Base-by-base conservation (phyloP, 2,113 vertebrate species). In the Siniperca chuatsi region DNA sequence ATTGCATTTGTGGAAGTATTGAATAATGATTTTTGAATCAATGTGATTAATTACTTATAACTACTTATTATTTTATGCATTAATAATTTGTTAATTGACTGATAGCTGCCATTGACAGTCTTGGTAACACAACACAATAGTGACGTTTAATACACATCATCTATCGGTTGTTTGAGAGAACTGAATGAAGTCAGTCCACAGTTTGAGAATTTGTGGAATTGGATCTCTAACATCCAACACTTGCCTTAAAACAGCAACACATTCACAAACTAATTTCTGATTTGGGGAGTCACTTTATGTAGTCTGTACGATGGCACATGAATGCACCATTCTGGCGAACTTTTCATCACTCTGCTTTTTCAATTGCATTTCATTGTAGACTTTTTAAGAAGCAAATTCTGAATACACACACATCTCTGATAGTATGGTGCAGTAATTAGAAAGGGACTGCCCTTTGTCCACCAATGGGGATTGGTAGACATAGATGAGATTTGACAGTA, bases 381-480 rank as follows among this genome's bases (percentile, higher is more conserved):
- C 29, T 21, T 52, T 82, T 4, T 1, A 52, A 25, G 21, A 60
- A 81, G 21, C 25, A 4, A 66, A 60, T 23, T 23, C 8, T 61
- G 16, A 69, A 69, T 46, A 33, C 33, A 68, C n/a, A n/a, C 40
- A 46, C 35, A 52, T 64, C 73, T 79, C 48, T 69, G 50, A 76
- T 71, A 71, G 68, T 78, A 65, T 44, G 40, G 58, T 37, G 12
- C 25, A 60, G 25, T n/a, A 67, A 71, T 71, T 74, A 87, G 52
- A 86, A 46, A 57, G 40, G 37, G 70, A 8, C 68, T 29, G 67
- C 40, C 65, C 23, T 89, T 78, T 83, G 69, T 87, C 72, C 15
- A 15, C 70, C 73, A 64, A 79, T 68, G 66, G 23, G 48, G 60
- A 78, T 35, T 81, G n/a, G 16, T 77, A 76, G 60, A 79, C 58